Percentiles rank a stretch among this genome's conserved stretches.
These are phyloP conservation scores for Emydura subglobosa DNA, from an alignment of 2,113 vertebrate genomes.

Conservation along the genomic window DNA sequence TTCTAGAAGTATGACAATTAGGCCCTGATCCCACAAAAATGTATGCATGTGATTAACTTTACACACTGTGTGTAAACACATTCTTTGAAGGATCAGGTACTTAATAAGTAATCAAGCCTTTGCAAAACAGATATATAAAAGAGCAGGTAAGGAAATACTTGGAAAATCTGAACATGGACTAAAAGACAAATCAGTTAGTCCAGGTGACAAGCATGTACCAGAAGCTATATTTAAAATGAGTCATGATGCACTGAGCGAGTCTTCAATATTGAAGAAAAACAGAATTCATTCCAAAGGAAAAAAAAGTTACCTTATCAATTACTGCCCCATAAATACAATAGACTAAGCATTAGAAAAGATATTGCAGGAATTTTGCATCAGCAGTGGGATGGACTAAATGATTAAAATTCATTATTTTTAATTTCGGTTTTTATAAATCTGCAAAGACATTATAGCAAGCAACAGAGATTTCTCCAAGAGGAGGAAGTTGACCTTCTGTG, in stretches of 20 bases:
- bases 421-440: background rate
- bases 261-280: background rate
- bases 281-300: background rate
- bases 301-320: background rate
- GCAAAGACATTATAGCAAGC: background rate
- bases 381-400: background rate
- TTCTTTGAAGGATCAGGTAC: background rate
- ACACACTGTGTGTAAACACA: background rate
- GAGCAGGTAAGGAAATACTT: background rate
- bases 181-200: background rate
- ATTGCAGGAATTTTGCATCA: background rate
- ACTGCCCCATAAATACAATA: background rate
- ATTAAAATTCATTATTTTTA: background rate
- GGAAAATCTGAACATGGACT: background rate
- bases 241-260: background rate
- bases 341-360: background rate
- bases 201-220: background rate
- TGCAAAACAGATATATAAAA: background rate
- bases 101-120: background rate
- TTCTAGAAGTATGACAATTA: background rate
- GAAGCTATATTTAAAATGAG: background rate
- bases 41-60: background rate
- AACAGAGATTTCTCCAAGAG: background rate
- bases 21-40: background rate
- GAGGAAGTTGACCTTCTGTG: background rate